Conservation (phyloP, 2,113 vertebrate genomes). For the Eulemur rufifrons region DNA sequence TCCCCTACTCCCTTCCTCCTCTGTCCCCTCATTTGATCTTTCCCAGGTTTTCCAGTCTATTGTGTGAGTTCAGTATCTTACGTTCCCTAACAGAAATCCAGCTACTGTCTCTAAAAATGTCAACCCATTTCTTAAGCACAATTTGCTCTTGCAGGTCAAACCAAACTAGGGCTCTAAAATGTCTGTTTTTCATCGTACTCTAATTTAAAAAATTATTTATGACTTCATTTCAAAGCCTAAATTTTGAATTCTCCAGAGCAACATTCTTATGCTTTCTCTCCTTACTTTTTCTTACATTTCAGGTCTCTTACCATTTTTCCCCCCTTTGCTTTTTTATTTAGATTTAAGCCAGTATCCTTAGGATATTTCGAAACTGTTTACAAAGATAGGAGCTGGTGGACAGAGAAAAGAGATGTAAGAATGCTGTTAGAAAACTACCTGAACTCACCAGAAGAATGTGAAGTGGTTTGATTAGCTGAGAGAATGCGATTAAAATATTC, state of each 20-base stretch:
- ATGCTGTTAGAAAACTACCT: background rate
- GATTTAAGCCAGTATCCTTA: background rate
- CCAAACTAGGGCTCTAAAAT: background rate
- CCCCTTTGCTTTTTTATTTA: background rate
- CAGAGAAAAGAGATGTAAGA: background rate
- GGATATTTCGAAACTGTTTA: background rate
- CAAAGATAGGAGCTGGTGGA: background rate
- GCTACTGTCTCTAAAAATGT: background rate
- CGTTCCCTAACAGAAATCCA: slow-evolving; percentile 15
- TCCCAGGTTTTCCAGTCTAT: background rate
- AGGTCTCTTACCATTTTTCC: background rate
- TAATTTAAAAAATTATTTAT: background rate
- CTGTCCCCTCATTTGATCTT: background rate
- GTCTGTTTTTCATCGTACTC: background rate
- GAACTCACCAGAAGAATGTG: background rate
- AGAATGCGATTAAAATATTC: background rate
- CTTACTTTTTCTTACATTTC: background rate
- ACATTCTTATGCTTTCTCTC: background rate
- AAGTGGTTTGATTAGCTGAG: background rate
- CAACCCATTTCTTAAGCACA: slow-evolving; percentile 62
- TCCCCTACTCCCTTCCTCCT: background rate
- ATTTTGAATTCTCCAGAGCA: background rate
- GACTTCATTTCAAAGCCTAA: background rate
- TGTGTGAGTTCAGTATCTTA: background rate
- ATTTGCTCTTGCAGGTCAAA: slow-evolving; percentile 39